Evolutionary conservation across 2,888 invertebrate genomes (phyloP), one percentile per base, ranked within the genome.

Genomic region (Caprella mutica): DNA sequence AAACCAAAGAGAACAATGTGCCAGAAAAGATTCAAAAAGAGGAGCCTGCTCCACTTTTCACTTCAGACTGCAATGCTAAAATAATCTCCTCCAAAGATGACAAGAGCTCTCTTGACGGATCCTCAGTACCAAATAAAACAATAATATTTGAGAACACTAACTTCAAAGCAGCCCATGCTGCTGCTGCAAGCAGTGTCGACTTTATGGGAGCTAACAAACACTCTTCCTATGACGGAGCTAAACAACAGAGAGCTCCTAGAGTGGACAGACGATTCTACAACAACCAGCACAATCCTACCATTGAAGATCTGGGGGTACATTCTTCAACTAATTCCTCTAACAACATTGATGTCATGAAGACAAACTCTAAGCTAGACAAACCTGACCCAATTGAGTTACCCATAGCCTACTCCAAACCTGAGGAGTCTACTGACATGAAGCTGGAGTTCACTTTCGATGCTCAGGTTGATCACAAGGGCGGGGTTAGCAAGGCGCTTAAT

Each of bases 101-200:
- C 66, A 81, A 80, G 69, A 77, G 79, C 27, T 78, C 82, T 1
- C 72, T 64, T 29, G 84, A 88, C 69, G 83, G 85, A 26, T 78
- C 83, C 3, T 84, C 85, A 5, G 65, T 65, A 21, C 65, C 66
- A 9, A 60, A 64, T 9, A 61, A 66, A 50, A 66, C 66, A 5
- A 84, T 91, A 53, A 89, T 91, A 65, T 90, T 91, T 70, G 90
- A 91, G 70, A 91, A 91, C 71, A 90, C 89, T 1, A 90, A 90
- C 72, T 89, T 85, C 71, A 88, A 88, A 71, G 81, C 83, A 65
- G 82, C 69, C 56, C 67, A 67, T 56, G 65, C 67, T 33, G 52
- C 60, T 56, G 29, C 67, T 30, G 48, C 26, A 26, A 29, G 50
- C 6, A 2, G 14, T 23, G 24, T 24, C 26, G 21, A 30, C 50